Conservation (phyloP, 2,888 invertebrate genomes). For the Caenorhabditis auriculariae region DNA sequence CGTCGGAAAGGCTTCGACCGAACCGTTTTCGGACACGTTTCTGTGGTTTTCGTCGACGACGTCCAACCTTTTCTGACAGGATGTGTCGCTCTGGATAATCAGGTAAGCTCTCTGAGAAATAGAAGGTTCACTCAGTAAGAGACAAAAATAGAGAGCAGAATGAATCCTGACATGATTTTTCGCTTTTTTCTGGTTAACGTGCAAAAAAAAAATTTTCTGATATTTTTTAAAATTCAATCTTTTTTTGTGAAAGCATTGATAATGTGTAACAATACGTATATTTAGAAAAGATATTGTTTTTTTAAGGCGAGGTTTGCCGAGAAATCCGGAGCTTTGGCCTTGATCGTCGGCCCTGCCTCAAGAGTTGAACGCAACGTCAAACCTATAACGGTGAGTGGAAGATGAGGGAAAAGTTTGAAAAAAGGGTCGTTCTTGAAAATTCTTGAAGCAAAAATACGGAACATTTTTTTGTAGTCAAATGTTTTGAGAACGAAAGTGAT, state of each 20-base stretch:
- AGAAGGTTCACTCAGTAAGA: no score
- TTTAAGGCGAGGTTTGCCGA: constrained; percentile 47
- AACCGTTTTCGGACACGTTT: constrained; percentile 44
- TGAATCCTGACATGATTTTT: no score
- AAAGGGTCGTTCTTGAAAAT: neutral
- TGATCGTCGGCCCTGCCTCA: constrained; percentile 45
- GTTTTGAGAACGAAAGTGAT: no score
- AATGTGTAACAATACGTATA: neutral
- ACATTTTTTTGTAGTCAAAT: neutral
- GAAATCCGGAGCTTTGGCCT: constrained; percentile 48
- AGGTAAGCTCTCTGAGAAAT: constrained; percentile 13
- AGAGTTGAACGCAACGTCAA: constrained; percentile 27
- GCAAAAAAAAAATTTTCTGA: no score
- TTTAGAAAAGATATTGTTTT: no score
- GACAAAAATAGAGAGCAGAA: no score
- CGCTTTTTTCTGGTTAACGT: no score
- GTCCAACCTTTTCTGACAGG: constrained; percentile 48
- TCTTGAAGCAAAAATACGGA: neutral
- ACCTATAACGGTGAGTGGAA: constrained; percentile 25
- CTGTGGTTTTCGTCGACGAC: constrained; percentile 52
- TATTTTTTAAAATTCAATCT: no score
- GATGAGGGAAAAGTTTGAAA: neutral
- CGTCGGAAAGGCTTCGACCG: constrained; percentile 39
- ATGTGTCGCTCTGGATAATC: constrained; percentile 50
- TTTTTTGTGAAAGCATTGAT: neutral